A percentile compares a stretch with the other conserved stretches of the same genome.
Evolutionary conservation across 2,797 vertebrate species (phyloP).

Genomic region (Harpagifer antarcticus): DNA sequence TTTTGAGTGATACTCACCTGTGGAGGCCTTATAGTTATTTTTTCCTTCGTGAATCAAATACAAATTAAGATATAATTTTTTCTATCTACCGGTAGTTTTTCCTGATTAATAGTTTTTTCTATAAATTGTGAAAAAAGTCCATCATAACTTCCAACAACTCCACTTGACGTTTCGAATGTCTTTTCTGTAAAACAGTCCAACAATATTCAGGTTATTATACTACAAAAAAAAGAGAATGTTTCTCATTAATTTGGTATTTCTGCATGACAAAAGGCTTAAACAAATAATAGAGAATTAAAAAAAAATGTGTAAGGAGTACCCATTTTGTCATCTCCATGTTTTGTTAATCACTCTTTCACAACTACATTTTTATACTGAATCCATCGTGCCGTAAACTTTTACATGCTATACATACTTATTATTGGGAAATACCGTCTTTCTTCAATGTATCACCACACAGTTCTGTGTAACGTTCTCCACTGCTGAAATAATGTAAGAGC

Average conservation of each 20-base stretch:
- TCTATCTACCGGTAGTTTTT: background rate
- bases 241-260: background rate
- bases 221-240: background rate
- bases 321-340: background rate
- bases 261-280: background rate
- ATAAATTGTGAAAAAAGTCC: background rate
- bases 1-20: background rate
- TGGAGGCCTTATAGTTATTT: background rate
- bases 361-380: background rate
- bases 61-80: background rate
- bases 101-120: background rate
- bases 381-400: slow-evolving; percentile 1
- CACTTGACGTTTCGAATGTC: background rate
- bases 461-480: background rate
- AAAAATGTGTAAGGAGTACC: too few species aligned
- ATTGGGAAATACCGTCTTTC: too few species aligned
- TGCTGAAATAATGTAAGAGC: background rate
- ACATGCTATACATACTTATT: too few species aligned
- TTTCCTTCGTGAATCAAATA: background rate
- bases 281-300: too few species aligned
- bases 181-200: background rate
- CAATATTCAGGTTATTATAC: background rate
- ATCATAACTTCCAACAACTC: background rate
- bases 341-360: too few species aligned
- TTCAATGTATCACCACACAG: background rate